These are phyloP conservation scores for Chelon labrosus DNA, from an alignment of 2,797 vertebrate genomes.

Conservation along the genomic window DNA sequence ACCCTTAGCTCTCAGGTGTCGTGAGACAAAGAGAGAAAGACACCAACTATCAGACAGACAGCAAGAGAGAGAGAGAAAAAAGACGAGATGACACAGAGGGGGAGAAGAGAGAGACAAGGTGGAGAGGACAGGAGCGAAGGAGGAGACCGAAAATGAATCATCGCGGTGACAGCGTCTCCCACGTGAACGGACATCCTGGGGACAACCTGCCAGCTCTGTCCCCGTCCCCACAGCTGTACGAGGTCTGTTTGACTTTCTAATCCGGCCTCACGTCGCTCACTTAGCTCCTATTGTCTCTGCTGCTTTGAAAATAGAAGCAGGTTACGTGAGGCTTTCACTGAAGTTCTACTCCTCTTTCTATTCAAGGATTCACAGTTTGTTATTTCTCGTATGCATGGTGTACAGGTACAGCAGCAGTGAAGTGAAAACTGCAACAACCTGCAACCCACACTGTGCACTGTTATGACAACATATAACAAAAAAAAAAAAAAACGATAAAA, in stretches of 20 bases:
- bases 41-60: neutral
- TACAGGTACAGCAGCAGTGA: no score
- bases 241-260: neutral
- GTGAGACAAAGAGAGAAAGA: conserved; percentile 17
- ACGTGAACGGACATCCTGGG: conserved; percentile 1
- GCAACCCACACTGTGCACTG: no score
- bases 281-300: neutral
- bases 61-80: neutral
- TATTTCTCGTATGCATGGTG: no score
- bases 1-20: conserved; percentile 30
- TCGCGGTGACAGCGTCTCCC: conserved; percentile 24
- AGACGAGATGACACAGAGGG: conserved; percentile 2
- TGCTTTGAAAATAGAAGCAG: neutral
- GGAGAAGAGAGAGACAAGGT: conserved; percentile 14
- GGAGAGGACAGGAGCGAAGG: neutral
- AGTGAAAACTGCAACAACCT: no score
- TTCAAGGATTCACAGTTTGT: no score
- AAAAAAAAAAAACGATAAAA: no score
- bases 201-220: conserved; percentile 10
- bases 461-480: no score
- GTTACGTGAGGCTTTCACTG: neutral
- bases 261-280: neutral
- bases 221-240: neutral
- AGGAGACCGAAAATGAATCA: conserved; percentile 24
- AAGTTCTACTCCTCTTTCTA: no score